Percentiles rank a stretch among this genome's conserved stretches.
Evolutionary conservation across 1,140 invertebrate genomes (phyloP).

Genomic region (Cotesia chilonis): DNA sequence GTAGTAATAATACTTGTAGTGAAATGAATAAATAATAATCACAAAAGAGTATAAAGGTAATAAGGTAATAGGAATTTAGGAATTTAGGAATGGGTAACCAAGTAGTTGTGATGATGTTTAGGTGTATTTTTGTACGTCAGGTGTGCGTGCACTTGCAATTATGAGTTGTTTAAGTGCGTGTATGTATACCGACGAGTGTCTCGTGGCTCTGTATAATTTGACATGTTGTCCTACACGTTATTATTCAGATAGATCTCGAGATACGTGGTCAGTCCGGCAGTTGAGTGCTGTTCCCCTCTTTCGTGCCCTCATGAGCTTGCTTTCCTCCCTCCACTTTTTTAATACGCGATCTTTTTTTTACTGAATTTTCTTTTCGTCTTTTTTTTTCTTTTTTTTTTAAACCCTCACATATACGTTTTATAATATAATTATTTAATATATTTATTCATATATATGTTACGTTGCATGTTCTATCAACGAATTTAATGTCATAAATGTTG

Average conservation of each 20-base stretch:
- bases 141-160: constrained; percentile 24
- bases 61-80: too few relatives aligned
- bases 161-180: constrained; percentile 45
- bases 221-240: constrained; percentile 67
- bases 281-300: constrained; percentile 30
- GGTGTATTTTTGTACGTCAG: constrained; percentile 18
- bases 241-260: constrained; percentile 66
- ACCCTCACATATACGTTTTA: too few relatives aligned
- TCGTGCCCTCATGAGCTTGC: constrained; percentile 24
- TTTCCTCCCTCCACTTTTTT: constrained; percentile 15
- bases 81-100: background rate
- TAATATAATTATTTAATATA: too few relatives aligned
- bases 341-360: constrained; percentile 8
- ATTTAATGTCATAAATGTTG: too few relatives aligned
- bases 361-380: constrained; percentile 8
- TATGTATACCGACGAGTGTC: constrained; percentile 41
- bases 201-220: constrained; percentile 64
- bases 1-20: too few relatives aligned
- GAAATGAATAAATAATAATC: too few relatives aligned
- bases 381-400: background rate
- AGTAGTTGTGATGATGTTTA: constrained; percentile 8
- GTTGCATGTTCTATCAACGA: too few relatives aligned
- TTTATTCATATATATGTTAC: too few relatives aligned
- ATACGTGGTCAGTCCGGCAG: constrained; percentile 50
- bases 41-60: too few relatives aligned